phyloP scores from a whole-genome alignment of 2,888 invertebrate species.

The Epirrita christyi region DNA sequence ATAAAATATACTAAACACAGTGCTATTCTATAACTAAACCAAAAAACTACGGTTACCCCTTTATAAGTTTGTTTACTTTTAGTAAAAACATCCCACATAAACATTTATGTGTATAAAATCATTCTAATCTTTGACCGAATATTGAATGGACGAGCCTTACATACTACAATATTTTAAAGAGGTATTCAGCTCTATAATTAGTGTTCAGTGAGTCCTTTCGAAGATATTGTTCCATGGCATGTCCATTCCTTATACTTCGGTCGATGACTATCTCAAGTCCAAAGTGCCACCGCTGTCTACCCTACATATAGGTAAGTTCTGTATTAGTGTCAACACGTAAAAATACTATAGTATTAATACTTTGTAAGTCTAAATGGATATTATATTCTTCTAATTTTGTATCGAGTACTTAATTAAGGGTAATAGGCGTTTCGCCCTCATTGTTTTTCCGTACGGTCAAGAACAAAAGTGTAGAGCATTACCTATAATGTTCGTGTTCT shows the following conservation, averaged over 20 bases:
- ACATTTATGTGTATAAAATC: slow-evolving; percentile 10
- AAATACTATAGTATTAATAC: slow-evolving; percentile 69
- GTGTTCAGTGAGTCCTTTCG: slow-evolving; percentile 9
- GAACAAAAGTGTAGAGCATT: slow-evolving; percentile 30
- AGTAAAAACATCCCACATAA: slow-evolving; percentile 1
- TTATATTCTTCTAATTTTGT: slow-evolving; percentile 85
- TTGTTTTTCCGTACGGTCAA: slow-evolving; percentile 32
- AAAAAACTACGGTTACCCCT: slow-evolving; percentile 16
- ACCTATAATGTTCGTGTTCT: background rate
- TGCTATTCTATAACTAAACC: slow-evolving; percentile 23
- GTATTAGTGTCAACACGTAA: slow-evolving; percentile 74
- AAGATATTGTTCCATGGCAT: background rate
- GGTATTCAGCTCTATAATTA: slow-evolving; percentile 4
- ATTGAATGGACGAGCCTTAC: slow-evolving; percentile 20
- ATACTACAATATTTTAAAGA: background rate
- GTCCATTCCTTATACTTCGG: slow-evolving; percentile 40
- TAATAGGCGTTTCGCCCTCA: slow-evolving; percentile 46
- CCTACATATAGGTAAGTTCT: slow-evolving; percentile 63
- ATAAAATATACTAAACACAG: slow-evolving; percentile 37
- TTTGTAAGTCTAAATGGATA: slow-evolving; percentile 82
- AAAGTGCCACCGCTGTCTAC: slow-evolving; percentile 61
- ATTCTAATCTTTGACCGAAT: slow-evolving; percentile 28
- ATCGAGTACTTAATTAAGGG: slow-evolving; percentile 65
- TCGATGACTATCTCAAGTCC: slow-evolving; percentile 39
- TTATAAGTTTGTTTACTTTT: slow-evolving; percentile 19